Base-by-base conservation (phyloP, 2,113 vertebrate genomes). In the Pantherophis guttatus region DNA sequence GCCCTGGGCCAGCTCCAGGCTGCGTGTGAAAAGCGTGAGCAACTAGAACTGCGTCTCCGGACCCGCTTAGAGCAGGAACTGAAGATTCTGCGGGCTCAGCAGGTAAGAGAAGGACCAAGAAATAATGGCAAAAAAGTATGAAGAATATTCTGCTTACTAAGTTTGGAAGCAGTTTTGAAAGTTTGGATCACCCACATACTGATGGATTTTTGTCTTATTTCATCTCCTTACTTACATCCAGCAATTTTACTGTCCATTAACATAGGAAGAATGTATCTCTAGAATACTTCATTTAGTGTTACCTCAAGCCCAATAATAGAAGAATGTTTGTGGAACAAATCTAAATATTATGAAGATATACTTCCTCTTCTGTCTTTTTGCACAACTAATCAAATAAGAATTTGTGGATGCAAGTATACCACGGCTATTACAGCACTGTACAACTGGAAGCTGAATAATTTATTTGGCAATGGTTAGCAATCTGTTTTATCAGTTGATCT, bases 1-100 rank as follows among this genome's bases (percentile, higher is more conserved):
- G 98, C 99, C 0, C 98, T 99, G 58, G 98, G 97, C n/a, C 99
- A 99, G 97, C 98, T 99, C 95, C 99, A 99, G 97, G 99, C 98
- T 0, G 99, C 99, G 29, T 99, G 99, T 0, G 99, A 99, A 97
- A 99, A 99, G 97, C 97, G 99, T 2, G 99, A 99, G 94, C 97
- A 98, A 86, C 97, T 99, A 50, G 99, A 99, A 96, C 96, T 99
- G 90, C 98, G 98, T 50, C 98, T 99, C 89, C 98, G 99, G 33
- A 99, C 98, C 0, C 98, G 99, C 62, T 97, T 99, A 89, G 99
- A 99, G 98, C 99, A 99, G 97, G 99, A 99, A 91, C 98, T 99
- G 96, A 99, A 99, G 97, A 99, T 98, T 91, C 97, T 99, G 93
- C 97, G 99, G 75, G 98, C 98, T 2, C 99, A 99, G 91, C 99